Evolutionary conservation across 2,797 vertebrate species (phyloP).

Genomic region (Heliangelus exortis): DNA sequence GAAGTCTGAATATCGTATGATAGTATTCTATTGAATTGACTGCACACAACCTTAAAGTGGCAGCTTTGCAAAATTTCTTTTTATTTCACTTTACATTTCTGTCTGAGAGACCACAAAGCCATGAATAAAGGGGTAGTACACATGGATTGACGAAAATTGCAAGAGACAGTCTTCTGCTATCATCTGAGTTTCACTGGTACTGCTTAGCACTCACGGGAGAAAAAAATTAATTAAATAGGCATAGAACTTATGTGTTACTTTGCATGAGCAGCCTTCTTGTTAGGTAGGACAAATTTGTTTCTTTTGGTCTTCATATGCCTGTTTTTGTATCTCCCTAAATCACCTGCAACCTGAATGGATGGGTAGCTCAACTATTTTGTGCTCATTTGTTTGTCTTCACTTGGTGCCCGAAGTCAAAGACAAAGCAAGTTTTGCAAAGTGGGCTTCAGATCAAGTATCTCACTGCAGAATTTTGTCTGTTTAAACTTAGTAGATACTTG

Average conservation of each 20-base stretch:
- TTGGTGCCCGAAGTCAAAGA: not conserved
- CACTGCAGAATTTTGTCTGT: not conserved
- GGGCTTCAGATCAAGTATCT: not conserved
- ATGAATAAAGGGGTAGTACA: not conserved
- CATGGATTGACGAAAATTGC: not conserved
- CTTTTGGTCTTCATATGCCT: not conserved
- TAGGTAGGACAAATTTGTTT: not conserved
- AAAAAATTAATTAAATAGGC: not conserved
- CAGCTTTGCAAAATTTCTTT: slow-evolving; percentile 40
- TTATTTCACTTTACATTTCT: slow-evolving; percentile 28
- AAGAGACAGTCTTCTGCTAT: not conserved
- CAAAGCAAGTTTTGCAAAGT: not conserved
- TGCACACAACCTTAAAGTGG: not conserved
- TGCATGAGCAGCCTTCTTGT: not conserved
- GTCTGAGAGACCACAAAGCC: not conserved
- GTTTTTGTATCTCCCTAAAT: rapidly evolving
- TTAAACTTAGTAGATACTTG: not conserved
- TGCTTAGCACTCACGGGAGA: not conserved
- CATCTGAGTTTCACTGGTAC: not conserved
- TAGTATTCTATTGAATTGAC: slow-evolving; percentile 32
- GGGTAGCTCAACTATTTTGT: not conserved
- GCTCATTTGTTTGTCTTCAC: not conserved
- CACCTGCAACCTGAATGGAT: not conserved
- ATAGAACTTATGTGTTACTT: not conserved
- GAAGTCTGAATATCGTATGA: not conserved